Evolutionary conservation across 2,888 invertebrate genomes (phyloP), one percentile per base, ranked within the genome.

Genomic region (Lithodes maja): DNA sequence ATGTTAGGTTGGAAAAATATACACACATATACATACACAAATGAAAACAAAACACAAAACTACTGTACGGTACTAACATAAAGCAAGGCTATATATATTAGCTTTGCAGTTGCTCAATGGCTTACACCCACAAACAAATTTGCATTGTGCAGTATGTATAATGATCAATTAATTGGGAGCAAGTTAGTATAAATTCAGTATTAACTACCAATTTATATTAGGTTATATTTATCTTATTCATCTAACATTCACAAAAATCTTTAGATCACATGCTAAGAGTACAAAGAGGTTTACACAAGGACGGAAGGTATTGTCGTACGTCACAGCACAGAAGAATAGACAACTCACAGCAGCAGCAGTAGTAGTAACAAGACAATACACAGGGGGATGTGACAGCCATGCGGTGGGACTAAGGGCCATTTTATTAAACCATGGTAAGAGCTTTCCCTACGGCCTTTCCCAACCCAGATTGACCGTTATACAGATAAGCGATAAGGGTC

Each of bases 1-100:
- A 81, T 61, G 61, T 82, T 81, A 86, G 86, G 81, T 17, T 69
- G 61, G 54, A 54, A 55, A 86, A 33, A 33, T 33, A 33, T 33
- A 33, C 33, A 33, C 33, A 33, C 33, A 33, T 33, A 33, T 33
- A 33, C 33, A 33, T 33, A 33, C 33, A 33, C 33, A 33, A 33
- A 33, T 33, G 33, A 33, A 33, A 33, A 33, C 33, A 33, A 33
- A 33, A 33, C 33, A 33, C 33, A 33, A 33, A 33, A 33, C 33
- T 54, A 86, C 15, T 53, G 79, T 50, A 33, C 74, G 61, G 77
- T 61, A 33, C 33, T 33, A 33, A 33, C 33, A 33, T 33, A 50
- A 71, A 17, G 68, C 50, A 79, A 54, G 79, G 79, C 55, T 54
- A 49, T 55, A 71, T 86, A 80, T 54, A 54, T 12, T 61, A 5